Percentiles rank a stretch among this genome's conserved stretches.
Conservation (phyloP, 2,888 invertebrate species). For the Reticulitermes lucifugus region DNA sequence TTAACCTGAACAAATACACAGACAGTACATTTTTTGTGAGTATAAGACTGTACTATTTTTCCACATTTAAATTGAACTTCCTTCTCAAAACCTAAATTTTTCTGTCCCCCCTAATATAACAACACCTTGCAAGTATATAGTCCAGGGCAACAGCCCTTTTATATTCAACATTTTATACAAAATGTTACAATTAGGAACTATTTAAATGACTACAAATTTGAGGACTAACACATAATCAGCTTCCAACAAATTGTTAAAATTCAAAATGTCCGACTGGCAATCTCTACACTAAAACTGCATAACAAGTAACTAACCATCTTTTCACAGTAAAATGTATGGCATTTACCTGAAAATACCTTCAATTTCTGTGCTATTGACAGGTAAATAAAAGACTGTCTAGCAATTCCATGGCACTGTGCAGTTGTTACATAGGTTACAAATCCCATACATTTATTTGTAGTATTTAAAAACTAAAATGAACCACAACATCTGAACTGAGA, state of each 20-base stretch:
- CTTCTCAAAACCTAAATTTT: neutral
- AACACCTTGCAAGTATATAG: neutral
- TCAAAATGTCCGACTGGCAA: neutral
- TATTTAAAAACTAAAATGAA: neutral
- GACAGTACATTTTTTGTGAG: too few species aligned
- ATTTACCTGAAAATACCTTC: constrained; percentile 20
- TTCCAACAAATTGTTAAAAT: constrained; percentile 21
- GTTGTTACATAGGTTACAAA: neutral
- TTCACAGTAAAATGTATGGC: neutral
- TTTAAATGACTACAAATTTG: constrained; percentile 19
- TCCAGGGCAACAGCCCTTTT: neutral
- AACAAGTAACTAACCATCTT: neutral
- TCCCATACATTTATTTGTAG: neutral
- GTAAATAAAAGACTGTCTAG: constrained; percentile 21
- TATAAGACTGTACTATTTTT: too few species aligned
- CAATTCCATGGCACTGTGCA: constrained; percentile 29
- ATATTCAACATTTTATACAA: neutral
- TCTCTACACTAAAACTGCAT: neutral
- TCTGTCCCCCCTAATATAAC: neutral
- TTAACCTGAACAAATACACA: too few species aligned
- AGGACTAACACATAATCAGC: neutral
- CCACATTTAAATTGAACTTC: neutral
- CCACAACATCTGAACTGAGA: constrained; percentile 29
- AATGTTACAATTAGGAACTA: constrained; percentile 23
- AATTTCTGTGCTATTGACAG: neutral